Conservation (phyloP, 2,113 vertebrate species). For the Onychostruthus taczanowskii region DNA sequence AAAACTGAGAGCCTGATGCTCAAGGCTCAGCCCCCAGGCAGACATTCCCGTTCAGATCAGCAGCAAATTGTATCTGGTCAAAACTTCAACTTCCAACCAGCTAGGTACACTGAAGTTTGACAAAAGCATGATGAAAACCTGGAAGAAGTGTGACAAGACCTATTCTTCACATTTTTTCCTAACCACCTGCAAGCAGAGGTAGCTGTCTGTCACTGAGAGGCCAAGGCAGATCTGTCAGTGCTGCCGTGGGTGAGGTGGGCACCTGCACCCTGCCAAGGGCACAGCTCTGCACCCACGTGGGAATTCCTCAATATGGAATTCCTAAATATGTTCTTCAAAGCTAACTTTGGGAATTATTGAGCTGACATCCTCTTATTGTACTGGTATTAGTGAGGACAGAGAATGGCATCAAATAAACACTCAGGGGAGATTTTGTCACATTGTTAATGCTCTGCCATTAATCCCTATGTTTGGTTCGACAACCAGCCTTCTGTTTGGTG, state of each 20-base stretch:
- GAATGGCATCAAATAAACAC: constrained; percentile 16
- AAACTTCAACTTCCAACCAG: background rate
- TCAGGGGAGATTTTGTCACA: background rate
- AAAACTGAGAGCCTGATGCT: background rate
- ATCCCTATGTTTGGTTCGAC: background rate
- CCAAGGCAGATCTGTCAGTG: background rate
- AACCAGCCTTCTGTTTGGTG: constrained; percentile 35
- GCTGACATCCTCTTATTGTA: background rate
- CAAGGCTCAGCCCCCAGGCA: background rate
- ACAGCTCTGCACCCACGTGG: background rate
- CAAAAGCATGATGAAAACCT: background rate
- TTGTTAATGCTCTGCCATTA: constrained; percentile 22
- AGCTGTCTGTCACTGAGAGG: background rate
- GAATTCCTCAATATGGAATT: background rate
- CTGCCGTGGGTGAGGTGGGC: background rate
- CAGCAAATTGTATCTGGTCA: background rate
- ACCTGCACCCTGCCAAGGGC: background rate
- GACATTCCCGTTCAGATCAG: background rate
- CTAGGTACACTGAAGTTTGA: accelerated
- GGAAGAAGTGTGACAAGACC: background rate
- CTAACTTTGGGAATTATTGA: background rate
- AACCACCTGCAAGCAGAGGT: background rate
- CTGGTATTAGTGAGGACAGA: background rate
- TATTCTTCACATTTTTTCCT: background rate
- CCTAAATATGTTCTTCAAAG: background rate